phyloP scores from a whole-genome alignment of 2,888 invertebrate species.

The Scaptomyza caliginosa region DNA sequence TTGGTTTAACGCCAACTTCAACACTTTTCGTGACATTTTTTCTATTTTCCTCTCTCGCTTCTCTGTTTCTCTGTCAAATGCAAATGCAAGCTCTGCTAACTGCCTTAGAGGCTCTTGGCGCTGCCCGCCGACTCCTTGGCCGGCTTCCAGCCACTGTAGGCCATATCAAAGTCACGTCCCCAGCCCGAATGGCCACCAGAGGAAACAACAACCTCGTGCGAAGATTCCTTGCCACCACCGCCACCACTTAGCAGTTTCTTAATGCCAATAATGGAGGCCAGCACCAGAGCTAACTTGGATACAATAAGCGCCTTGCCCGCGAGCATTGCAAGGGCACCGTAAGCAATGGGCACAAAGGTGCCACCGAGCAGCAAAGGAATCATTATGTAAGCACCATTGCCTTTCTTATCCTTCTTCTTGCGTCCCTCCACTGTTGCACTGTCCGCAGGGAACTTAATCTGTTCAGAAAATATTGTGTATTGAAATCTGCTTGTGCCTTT shows the following conservation, averaged over 20 bases:
- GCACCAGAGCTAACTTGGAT: conserved; percentile 91
- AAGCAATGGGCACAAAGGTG: conserved; percentile 91
- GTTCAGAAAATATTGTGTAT: not conserved
- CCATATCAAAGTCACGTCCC: conserved; percentile 88
- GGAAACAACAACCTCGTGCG: conserved; percentile 89
- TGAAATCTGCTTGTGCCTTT: too few relatives aligned
- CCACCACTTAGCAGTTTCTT: conserved; percentile 91
- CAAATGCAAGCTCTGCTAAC: conserved; percentile 53
- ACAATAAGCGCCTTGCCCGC: conserved; percentile 94
- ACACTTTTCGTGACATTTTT: not conserved
- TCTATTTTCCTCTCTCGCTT: not conserved
- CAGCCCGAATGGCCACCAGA: conserved; percentile 89
- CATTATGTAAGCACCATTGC: conserved; percentile 88
- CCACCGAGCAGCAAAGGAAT: conserved; percentile 92
- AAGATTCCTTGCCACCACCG: conserved; percentile 87
- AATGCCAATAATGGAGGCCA: conserved; percentile 93
- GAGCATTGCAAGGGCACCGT: conserved; percentile 91
- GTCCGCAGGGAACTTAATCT: conserved; percentile 90
- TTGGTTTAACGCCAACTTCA: conserved; percentile 54
- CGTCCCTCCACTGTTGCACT: conserved; percentile 85
- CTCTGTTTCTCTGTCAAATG: conserved; percentile 37
- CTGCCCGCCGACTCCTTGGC: conserved; percentile 66
- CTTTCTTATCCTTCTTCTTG: conserved; percentile 88
- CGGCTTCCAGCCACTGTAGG: conserved; percentile 86
- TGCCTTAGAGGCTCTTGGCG: conserved; percentile 72